Evolutionary conservation across 2,797 vertebrate genomes (phyloP).

Genomic region (Jordanella pulchra): DNA sequence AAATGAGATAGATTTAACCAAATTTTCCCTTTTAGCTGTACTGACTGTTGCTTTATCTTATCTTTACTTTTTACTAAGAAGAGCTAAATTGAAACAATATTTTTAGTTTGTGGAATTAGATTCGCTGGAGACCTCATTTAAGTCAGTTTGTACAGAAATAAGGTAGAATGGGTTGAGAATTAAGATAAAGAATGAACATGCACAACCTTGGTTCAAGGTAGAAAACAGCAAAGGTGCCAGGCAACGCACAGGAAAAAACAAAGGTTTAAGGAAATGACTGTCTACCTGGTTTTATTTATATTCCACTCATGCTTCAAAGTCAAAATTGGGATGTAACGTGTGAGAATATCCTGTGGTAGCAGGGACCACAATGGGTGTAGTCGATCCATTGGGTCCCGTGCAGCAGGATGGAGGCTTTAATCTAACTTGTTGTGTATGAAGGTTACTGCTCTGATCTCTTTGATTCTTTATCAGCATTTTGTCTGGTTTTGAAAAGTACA

Average conservation of each 20-base stretch:
- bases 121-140: not conserved
- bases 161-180: not conserved
- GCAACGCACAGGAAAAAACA: too few species aligned
- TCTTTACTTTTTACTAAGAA: slow-evolving; percentile 9
- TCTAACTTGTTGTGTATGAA: not conserved
- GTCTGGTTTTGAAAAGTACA: not conserved
- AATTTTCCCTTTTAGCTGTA: not conserved
- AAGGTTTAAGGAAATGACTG: not conserved
- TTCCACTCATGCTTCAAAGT: not conserved
- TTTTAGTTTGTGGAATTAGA: not conserved
- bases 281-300: not conserved
- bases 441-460: not conserved
- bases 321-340: not conserved
- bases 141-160: not conserved
- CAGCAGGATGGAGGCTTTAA: not conserved
- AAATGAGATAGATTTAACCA: slow-evolving; percentile 4
- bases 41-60: slow-evolving; percentile 14
- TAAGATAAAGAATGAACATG: not conserved
- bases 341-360: slow-evolving; percentile 6
- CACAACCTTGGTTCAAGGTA: not conserved
- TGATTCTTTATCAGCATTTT: not conserved
- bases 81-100: not conserved
- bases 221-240: not conserved
- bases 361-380: not conserved
- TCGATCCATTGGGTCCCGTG: not conserved